Evolutionary conservation across 2,797 vertebrate species (phyloP), one percentile per base, ranked within the genome.

Genomic region (Periophthalmus magnuspinnatus): DNA sequence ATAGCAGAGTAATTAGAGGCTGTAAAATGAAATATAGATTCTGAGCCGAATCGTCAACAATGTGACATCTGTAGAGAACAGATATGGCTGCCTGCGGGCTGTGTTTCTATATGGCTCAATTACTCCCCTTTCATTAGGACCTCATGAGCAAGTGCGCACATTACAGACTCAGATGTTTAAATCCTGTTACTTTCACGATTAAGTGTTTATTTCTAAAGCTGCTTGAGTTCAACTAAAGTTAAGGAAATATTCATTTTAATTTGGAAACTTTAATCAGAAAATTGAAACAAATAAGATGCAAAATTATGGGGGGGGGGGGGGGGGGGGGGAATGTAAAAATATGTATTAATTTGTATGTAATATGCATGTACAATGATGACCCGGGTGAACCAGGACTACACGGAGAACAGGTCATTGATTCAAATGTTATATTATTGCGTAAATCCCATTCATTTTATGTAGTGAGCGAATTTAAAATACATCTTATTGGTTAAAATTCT

Each of bases 11-110:
- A 88, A 88, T 90, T 87, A 89, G 80, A 75, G 82, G 79, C 82
- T 79, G 82, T 81, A 78, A 87, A 86, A 84, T 86, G 86, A 85
- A 84, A 86, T 85, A 77, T 77, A 86, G 84, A 86, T 86, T 79
- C 67, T 71, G 78, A 84, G 85, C 80, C 50, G 71, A 82, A 84
- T 80, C 69, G 77, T 81, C 79, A 82, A 81, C 77, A 87, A 77
- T 79, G 62, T 36, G 41, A 56, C 54, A 76, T 85, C 86, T 86
- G 81, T 68, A 34, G 71, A 77, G 76, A 82, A 79, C 33, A 77
- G 78, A 87, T 84, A 80, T 59, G 60, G n/a, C n/a, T 79, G 72
- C 81, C 24, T 65, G 13, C 70, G 78, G 71, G 67, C 66, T 71
- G 11, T 58, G 68, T 21, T 19, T 82, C 74, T 71, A 69, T 75